phyloP scores from a whole-genome alignment of 2,113 vertebrate species.

The Gavialis gangeticus region DNA sequence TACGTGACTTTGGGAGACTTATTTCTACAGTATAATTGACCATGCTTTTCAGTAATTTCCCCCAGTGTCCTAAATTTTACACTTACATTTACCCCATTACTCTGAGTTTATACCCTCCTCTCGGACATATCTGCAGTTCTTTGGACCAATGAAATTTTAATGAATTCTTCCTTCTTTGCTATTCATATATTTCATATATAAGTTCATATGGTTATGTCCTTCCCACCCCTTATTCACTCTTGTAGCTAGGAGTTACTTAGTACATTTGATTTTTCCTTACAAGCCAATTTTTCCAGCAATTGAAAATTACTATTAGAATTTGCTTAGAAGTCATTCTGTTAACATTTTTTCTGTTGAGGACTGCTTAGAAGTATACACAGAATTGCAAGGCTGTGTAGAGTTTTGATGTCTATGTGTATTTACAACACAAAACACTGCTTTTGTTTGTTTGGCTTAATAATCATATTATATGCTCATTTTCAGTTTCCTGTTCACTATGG shows the following conservation, averaged over 20 bases:
- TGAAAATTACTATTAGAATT: neutral
- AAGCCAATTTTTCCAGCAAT: neutral
- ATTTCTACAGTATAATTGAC: neutral
- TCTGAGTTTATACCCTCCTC: neutral
- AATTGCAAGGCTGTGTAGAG: neutral
- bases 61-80: neutral
- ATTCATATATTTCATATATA: neutral
- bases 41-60: neutral
- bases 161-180: neutral
- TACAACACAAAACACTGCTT: neutral
- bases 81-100: neutral
- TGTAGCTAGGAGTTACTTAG: neutral
- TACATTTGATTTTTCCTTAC: conserved; percentile 18
- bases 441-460: neutral
- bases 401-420: neutral
- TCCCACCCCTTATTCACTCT: neutral
- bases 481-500: neutral
- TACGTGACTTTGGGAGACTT: neutral
- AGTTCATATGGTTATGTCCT: neutral
- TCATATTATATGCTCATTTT: neutral
- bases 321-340: neutral
- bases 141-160: neutral
- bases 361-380: neutral
- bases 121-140: neutral
- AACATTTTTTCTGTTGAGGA: neutral